Evolutionary conservation across 1,140 invertebrate species (phyloP).

Genomic region (Drosophila ambigua): DNA sequence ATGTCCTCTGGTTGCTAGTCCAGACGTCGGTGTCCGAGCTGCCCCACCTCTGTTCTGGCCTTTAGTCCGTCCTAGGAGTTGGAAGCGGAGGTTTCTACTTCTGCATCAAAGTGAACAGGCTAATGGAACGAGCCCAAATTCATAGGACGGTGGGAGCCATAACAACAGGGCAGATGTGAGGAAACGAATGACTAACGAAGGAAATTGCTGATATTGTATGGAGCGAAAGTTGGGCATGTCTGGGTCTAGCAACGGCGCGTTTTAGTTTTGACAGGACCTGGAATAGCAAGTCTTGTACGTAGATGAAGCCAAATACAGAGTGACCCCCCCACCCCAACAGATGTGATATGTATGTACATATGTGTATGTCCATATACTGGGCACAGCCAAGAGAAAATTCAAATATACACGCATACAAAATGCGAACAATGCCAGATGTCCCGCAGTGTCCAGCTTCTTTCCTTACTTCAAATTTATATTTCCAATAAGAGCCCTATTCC

Average conservation of each 20-base stretch:
- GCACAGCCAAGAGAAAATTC: conserved; percentile 45
- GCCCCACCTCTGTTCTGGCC: conserved; percentile 32
- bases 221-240: conserved; percentile 77
- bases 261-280: conserved; percentile 78
- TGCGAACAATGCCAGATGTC: conserved; percentile 53
- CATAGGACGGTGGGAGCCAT: conserved; percentile 68
- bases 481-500: conserved; percentile 23
- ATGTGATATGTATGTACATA: conserved; percentile 26
- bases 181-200: conserved; percentile 82
- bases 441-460: conserved; percentile 67
- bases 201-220: conserved; percentile 82
- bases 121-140: conserved; percentile 59
- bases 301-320: conserved; percentile 11
- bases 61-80: conserved; percentile 46
- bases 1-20: conserved; percentile 75
- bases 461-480: conserved; percentile 57
- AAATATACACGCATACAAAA: conserved; percentile 49
- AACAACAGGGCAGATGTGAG: conserved; percentile 74
- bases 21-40: conserved; percentile 56
- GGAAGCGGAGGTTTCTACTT: conserved; percentile 56
- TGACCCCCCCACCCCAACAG: conserved; percentile 12
- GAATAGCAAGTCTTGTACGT: conserved; percentile 49
- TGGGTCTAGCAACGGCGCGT: conserved; percentile 71
- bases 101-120: conserved; percentile 78
- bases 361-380: conserved; percentile 15